Evolutionary conservation across 2,888 invertebrate genomes (phyloP), one percentile per base, ranked within the genome.

Genomic region (Nematopogon swammerdamellus): DNA sequence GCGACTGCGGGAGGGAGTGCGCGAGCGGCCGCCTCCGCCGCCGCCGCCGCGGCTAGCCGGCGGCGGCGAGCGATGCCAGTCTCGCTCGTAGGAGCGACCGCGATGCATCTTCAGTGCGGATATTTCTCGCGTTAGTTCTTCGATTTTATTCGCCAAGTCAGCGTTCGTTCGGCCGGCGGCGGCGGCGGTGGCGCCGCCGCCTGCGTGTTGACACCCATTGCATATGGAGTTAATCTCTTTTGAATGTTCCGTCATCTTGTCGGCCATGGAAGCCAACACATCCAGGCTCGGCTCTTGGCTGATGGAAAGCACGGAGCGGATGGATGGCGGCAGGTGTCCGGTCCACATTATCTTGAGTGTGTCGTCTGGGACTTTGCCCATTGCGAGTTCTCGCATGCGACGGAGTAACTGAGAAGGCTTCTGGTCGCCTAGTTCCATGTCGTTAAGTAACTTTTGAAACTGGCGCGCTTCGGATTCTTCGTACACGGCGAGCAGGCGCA

Each of bases 391-490:
- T 10, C 11, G 20, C 50, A 50, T 50, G 1, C 18, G 10, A 10
- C 50, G 16, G 1, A 50, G 44, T 2, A 50, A 25, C 14, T 50
- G 50, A 1, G 50, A 46, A 2, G 50, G 50, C 3, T 25, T 19
- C 17, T 50, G 42, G n/a, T 50, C 50, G 1, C 50, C 50, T 2
- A 50, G 30, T 8, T 50, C 50, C 44, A 47, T 20, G 6, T 46
- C 50, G 2, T 29, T 16, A 14, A 50, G 19, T 2, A 47, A 36
- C 25, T 47, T 47, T 16, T 47, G 47, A 16, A 47, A 42, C 16
- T 53, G 49, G 8, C 50, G 18, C 2, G 25, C 36, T 19, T 50
- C 52, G 0, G 52, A 52, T 17, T 57, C 57, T 30, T 56, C 53
- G 45, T 51, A 56, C 3, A 52, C 42, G 29, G 47, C 6, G 4